Evolutionary conservation across 2,888 invertebrate species (phyloP).

Genomic region (Congeria kusceri): DNA sequence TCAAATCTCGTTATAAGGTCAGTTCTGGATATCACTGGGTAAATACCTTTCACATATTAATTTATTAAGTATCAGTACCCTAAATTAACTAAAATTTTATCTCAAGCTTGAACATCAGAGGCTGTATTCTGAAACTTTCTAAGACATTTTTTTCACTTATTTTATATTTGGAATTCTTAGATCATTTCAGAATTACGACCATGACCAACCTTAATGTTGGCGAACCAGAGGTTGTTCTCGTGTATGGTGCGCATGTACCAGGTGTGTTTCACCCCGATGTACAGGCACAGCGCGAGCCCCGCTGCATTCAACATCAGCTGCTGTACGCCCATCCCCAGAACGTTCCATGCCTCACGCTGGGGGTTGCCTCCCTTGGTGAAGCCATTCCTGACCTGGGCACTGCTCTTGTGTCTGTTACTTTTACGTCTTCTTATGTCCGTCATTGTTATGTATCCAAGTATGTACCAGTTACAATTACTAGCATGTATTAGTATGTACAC

Average conservation of each 20-base stretch:
- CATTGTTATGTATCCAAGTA: slow-evolving; percentile 42
- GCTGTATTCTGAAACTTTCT: too few relatives aligned
- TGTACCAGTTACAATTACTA: too few relatives aligned
- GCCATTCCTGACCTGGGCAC: slow-evolving; percentile 63
- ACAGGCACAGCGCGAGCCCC: slow-evolving; percentile 65
- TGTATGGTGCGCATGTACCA: slow-evolving; percentile 83
- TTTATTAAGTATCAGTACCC: too few relatives aligned
- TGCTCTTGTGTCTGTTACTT: slow-evolving; percentile 55
- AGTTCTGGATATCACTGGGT: too few relatives aligned
- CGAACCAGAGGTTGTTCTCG: slow-evolving; percentile 86
- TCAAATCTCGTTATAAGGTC: too few relatives aligned
- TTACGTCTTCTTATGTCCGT: slow-evolving; percentile 68
- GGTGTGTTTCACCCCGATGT: slow-evolving; percentile 74
- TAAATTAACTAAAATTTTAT: too few relatives aligned
- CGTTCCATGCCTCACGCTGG: slow-evolving; percentile 50
- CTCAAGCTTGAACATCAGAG: too few relatives aligned
- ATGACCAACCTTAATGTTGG: slow-evolving; percentile 84
- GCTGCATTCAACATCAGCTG: slow-evolving; percentile 61
- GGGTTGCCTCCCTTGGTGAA: slow-evolving; percentile 47
- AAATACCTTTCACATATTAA: too few relatives aligned
- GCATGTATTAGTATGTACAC: too few relatives aligned
- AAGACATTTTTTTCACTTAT: too few relatives aligned
- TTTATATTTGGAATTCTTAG: too few relatives aligned
- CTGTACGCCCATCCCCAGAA: slow-evolving; percentile 66
- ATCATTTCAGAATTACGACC: too few relatives aligned